Evolutionary conservation across 1,140 invertebrate genomes (phyloP).

Genomic region (Tribolium madens): DNA sequence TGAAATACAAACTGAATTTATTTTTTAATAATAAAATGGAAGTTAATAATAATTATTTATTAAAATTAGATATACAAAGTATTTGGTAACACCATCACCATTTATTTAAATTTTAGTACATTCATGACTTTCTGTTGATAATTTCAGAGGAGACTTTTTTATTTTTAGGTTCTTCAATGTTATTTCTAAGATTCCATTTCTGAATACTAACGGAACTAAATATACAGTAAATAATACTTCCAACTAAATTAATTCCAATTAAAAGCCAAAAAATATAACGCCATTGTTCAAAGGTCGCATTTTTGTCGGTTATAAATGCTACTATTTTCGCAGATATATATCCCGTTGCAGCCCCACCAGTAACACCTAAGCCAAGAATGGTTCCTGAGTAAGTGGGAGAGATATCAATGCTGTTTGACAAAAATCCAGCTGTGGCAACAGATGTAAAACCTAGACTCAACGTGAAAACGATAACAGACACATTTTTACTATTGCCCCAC

Average conservation of each 20-base stretch:
- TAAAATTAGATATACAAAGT: too few species aligned
- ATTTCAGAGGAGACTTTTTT: too few species aligned
- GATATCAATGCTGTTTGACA: slow-evolving; percentile 17
- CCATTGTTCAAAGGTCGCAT: background rate
- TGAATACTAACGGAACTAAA: background rate
- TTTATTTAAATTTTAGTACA: too few species aligned
- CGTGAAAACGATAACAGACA: background rate
- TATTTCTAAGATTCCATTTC: background rate
- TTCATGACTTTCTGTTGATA: slow-evolving; percentile 55
- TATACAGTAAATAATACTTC: background rate
- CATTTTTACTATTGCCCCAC: background rate
- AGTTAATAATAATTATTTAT: too few species aligned
- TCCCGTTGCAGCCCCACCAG: background rate
- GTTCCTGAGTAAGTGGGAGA: slow-evolving; percentile 11
- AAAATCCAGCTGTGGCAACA: background rate
- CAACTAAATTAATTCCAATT: background rate
- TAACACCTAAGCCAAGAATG: background rate
- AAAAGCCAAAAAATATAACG: slow-evolving; percentile 10
- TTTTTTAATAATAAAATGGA: too few species aligned
- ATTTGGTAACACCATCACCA: too few species aligned
- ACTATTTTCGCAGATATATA: background rate
- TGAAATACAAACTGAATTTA: too few species aligned
- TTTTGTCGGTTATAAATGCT: background rate
- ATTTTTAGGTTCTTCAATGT: background rate
- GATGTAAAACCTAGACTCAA: background rate